Evolutionary conservation across 2,888 invertebrate species (phyloP), one percentile per base, ranked within the genome.

Genomic region (Spatulosminthurus flaviceps): DNA sequence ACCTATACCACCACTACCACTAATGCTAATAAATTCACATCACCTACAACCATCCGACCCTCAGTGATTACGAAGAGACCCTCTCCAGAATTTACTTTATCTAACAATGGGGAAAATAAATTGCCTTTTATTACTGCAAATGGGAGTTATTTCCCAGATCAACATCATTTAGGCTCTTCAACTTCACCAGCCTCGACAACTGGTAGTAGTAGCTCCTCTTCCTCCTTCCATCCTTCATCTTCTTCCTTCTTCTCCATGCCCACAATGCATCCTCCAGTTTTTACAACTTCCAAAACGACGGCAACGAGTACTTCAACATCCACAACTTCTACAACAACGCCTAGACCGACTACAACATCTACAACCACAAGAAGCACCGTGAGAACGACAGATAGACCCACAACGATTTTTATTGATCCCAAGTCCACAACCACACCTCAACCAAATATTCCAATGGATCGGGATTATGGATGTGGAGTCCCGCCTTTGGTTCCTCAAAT

Each of bases 341-440:
- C 51, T 5, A 78, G 82, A 51, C 83, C 84, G 24, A 78, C 85
- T 72, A 81, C 82, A 77, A 82, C 82, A 60, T 81, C 77, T 0
- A 88, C 89, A 0, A 88, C 89, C 1, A 88, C 89, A 51, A 88
- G 89, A 34, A 66, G 82, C 22, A 64, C 22, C 16, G 16, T 42
- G 22, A 76, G 43, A 28, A 51, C 67, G 9, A 73, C 84, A 24
- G 41, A 75, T 11, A 43, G 76, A 64, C 72, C 82, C 74, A 74
- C 81, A 16, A 81, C 29, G n/a, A 80, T 80, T 16, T 81, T 77
- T 29, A 81, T 82, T 16, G 80, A 82, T 66, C 83, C 83, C 21
- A 75, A 41, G 24, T 77, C 81, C n/a, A 81, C 81, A 0, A 80
- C 82, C 0, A 82, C 82, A 9, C 70, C 79, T 1, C 76, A 78